Evolutionary conservation across 2,888 invertebrate genomes (phyloP), one percentile per base, ranked within the genome.

Genomic region (Trichopoda pennipes): DNA sequence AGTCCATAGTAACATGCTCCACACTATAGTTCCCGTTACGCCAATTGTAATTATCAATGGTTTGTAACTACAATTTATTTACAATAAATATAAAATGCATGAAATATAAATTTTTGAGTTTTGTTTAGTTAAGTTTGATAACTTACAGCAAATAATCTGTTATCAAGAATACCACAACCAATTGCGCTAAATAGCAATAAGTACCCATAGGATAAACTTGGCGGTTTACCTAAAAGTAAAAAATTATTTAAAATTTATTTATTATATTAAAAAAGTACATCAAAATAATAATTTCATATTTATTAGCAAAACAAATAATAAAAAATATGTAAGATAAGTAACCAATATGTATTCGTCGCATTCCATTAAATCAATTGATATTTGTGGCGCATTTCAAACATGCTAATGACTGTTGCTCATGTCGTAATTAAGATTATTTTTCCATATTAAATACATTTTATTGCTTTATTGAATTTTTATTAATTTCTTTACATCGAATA

Each of bases 121-220:
- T 28, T 42, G 17, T 58, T 38, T 23, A 61, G 55, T 56, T 69
- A 56, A 69, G 53, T 61, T 58, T 66, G 17, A 2, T 28, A 32
- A 81, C 75, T 89, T 86, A 91, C 91, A 91, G 88, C 70, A 94
- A 88, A 85, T 96, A 94, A 91, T 97, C 97, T 0, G 97, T 97
- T 68, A 97, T 92, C 38, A 98, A 92, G 90, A 98, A 97, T 10
- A 97, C 94, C 8, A 96, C 87, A 56, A 97, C 92, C 42, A 96
- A 92, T 77, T 95, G 94, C 0, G 94, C 93, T 86, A 97, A 92
- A 90, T 96, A 96, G 0, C 96, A 95, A 90, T 98, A 98, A 0
- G 97, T 98, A 85, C 95, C 95, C 38, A 93, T 92, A 1, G 98
- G 98, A 91, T 96, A 98, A 1, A 98, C 94, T 84, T 96, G 94